These are phyloP conservation scores for Mixornis gularis DNA, from an alignment of 2,113 vertebrate genomes.

Conservation along the genomic window DNA sequence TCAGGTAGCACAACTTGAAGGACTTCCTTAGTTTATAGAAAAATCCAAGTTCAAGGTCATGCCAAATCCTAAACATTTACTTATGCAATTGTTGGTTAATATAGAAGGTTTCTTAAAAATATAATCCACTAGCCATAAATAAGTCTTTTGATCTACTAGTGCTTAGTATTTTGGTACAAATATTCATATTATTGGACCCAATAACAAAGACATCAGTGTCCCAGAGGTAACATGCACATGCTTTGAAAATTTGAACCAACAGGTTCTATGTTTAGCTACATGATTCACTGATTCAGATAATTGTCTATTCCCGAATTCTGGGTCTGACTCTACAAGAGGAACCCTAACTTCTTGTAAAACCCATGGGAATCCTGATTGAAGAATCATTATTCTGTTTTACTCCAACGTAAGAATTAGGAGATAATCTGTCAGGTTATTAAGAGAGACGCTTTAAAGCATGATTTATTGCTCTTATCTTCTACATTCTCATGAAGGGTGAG, in stretches of 20 bases:
- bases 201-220: neutral
- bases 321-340: neutral
- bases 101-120: neutral
- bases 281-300: neutral
- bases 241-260: neutral
- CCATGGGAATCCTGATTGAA: neutral
- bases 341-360: neutral
- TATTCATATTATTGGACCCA: neutral
- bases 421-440: neutral
- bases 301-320: neutral
- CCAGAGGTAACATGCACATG: neutral
- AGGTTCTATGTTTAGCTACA: neutral
- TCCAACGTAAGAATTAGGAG: neutral
- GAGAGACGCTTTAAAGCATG: neutral
- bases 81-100: neutral
- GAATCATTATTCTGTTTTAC: neutral
- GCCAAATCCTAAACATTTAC: neutral
- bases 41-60: neutral
- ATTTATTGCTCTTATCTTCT: neutral
- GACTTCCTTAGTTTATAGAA: neutral
- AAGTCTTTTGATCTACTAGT: neutral
- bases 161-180: neutral
- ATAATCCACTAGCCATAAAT: neutral
- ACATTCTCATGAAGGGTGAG: neutral
- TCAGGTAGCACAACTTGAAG: neutral